Percentiles rank a stretch among this genome's conserved stretches.
Conservation (phyloP, 2,113 vertebrate species). For the Labeo catla region DNA sequence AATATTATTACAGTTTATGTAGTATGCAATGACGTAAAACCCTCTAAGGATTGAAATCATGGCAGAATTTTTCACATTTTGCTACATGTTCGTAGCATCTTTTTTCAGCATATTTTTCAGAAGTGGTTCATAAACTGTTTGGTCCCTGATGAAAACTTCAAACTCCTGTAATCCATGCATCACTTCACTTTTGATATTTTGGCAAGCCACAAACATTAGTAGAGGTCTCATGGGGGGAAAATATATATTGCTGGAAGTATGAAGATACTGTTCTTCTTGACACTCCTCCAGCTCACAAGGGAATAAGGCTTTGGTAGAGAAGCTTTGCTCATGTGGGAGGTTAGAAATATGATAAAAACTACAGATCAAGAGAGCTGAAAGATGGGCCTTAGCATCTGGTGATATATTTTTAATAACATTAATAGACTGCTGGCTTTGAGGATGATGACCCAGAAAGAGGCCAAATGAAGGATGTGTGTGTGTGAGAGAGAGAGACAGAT, state of each 20-base stretch:
- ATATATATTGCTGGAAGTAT: slow-evolving; percentile 53
- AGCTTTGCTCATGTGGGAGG: slow-evolving; percentile 40
- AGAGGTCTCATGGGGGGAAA: slow-evolving; percentile 22
- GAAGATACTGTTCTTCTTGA: slow-evolving; percentile 53
- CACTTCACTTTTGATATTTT: slow-evolving; percentile 63
- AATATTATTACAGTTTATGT: neutral
- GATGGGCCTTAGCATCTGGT: slow-evolving; percentile 42
- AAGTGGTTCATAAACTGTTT: neutral
- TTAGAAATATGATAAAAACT: slow-evolving; percentile 32
- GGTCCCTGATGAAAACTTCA: slow-evolving; percentile 61
- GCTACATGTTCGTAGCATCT: neutral
- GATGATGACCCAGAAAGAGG: slow-evolving; percentile 68
- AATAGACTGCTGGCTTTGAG: slow-evolving; percentile 61
- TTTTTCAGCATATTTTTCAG: neutral
- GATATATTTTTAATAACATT: slow-evolving; percentile 62
- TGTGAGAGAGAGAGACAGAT: neutral
- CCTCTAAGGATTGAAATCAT: no score
- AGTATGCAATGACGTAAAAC: no score
- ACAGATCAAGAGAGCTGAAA: slow-evolving; percentile 49
- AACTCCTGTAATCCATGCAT: slow-evolving; percentile 68
- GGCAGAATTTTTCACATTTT: neutral
- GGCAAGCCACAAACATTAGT: slow-evolving; percentile 63
- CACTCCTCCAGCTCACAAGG: slow-evolving; percentile 52
- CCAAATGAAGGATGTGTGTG: slow-evolving; percentile 33
- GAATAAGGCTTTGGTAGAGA: slow-evolving; percentile 14